These are phyloP conservation scores for Aplocera efformata DNA, from an alignment of 2,888 invertebrate genomes.

Conservation along the genomic window DNA sequence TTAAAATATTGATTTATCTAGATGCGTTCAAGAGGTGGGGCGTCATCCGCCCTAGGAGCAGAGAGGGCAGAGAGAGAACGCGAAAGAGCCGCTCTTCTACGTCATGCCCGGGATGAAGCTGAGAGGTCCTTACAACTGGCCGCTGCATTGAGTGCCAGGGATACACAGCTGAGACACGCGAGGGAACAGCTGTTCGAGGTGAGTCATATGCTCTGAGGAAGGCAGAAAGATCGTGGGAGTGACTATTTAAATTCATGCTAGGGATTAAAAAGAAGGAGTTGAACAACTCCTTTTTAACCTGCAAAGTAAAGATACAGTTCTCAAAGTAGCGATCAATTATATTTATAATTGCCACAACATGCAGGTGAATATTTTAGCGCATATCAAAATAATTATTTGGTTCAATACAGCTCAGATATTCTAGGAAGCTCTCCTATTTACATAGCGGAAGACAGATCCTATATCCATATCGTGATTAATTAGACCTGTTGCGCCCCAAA, in stretches of 20 bases:
- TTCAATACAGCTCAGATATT: too few relatives aligned
- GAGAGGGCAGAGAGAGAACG: constrained; percentile 88
- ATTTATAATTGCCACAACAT: too few relatives aligned
- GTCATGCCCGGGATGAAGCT: constrained; percentile 94
- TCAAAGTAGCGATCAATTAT: too few relatives aligned
- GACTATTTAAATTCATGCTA: too few relatives aligned
- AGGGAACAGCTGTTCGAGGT: constrained; percentile 93
- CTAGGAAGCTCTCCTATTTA: neutral
- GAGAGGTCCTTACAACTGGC: constrained; percentile 92
- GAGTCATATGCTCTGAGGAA: too few relatives aligned
- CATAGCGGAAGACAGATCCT: constrained; percentile 1
- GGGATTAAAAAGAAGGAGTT: too few relatives aligned
- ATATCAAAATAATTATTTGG: too few relatives aligned
- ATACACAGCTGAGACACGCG: constrained; percentile 91
- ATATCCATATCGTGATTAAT: constrained; percentile 8
- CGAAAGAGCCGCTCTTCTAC: constrained; percentile 92
- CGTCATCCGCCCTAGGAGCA: constrained; percentile 83
- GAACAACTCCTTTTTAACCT: too few relatives aligned
- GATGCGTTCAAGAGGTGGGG: constrained; percentile 88
- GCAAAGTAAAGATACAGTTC: too few relatives aligned
- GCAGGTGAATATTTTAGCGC: too few relatives aligned
- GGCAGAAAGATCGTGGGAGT: too few relatives aligned
- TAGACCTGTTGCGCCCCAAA: constrained; percentile 12
- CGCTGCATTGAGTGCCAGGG: constrained; percentile 92
- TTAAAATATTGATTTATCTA: constrained; percentile 29